A percentile compares a stretch with the other conserved stretches of the same genome.
Conservation (phyloP, 2,888 invertebrate species). For the Alentia gelatinosa region DNA sequence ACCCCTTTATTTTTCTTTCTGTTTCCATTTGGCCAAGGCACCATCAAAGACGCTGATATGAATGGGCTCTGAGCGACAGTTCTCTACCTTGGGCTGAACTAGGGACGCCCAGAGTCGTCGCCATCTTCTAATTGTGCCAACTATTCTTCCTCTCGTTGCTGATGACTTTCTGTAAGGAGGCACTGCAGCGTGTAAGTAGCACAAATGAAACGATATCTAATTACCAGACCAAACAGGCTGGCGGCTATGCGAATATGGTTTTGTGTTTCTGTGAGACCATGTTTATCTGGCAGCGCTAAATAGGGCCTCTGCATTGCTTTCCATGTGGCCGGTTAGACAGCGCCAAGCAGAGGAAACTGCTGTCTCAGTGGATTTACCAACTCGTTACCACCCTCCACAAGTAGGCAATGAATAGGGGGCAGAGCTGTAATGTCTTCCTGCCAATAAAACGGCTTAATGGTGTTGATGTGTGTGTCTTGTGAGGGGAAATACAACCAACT, state of each 20-base stretch:
- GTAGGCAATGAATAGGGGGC: background rate
- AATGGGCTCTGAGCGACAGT: background rate
- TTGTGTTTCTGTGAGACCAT: background rate
- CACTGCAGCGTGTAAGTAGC: background rate
- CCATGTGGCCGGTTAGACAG: no score
- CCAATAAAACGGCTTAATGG: background rate
- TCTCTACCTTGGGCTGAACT: background rate
- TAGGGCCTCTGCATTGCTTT: background rate
- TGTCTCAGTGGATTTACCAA: no score
- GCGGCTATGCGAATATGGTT: background rate
- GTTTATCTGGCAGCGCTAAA: conserved; percentile 2
- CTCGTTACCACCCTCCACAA: background rate
- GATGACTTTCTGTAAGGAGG: background rate
- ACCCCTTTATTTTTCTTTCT: background rate
- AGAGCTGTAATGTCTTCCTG: background rate
- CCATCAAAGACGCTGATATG: background rate
- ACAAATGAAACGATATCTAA: conserved; percentile 26
- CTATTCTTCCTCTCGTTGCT: background rate
- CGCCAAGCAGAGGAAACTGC: no score
- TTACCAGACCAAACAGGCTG: conserved; percentile 17
- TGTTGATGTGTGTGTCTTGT: background rate
- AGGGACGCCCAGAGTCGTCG: background rate
- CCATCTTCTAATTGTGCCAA: conserved; percentile 3
- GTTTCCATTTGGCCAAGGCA: background rate
- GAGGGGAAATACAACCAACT: background rate